Base-by-base conservation (phyloP, 2,113 vertebrate genomes). In the Cyprinus carpio region DNA sequence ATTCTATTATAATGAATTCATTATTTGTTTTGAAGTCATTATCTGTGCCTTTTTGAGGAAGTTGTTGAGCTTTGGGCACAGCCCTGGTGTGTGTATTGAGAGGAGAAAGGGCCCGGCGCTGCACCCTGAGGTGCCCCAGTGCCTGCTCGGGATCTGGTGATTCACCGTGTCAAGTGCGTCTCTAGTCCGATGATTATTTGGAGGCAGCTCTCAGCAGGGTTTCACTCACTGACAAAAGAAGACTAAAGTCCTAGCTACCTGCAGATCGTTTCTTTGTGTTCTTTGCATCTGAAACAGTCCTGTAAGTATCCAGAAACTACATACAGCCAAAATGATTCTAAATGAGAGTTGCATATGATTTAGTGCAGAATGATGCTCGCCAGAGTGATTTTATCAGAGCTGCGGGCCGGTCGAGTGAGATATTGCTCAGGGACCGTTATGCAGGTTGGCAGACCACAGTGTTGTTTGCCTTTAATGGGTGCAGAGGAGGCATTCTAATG, bases 401-500 rank as follows among this genome's bases (percentile, higher is more conserved):
- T 67, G 84, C 29, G 64, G 71, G 60, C 84, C 43, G 54, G 58
- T 34, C 3, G 8, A 85, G 67, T 79, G 75, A 87, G 54, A 87
- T 81, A 81, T 82, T 46, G 58, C 86, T 82, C 76, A 69, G 25
- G 71, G 72, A 86, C 29, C 78, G 37, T 72, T 34, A 76, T 72
- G 58, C 75, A 82, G 76, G 60, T 72, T 58, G 62, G 76, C 75
- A 79, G 79, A 81, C 31, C 67, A 77, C 76, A 49, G 84, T 71
- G 37, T 81, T 37, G 23, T 78, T 83, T 58, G 65, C 62, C 72
- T 89, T 54, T 85, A 87, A 89, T 86, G 81, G 84, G 79, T 31
- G n/a, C 29, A 74, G 56, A 82, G 56, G 43, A 80, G 77, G 71
- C 65, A 49, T 79, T 79, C n/a, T 64, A 20, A 64, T 34, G 43